Evolutionary conservation across 2,888 invertebrate genomes (phyloP).

Genomic region (Dryomyza anilis): DNA sequence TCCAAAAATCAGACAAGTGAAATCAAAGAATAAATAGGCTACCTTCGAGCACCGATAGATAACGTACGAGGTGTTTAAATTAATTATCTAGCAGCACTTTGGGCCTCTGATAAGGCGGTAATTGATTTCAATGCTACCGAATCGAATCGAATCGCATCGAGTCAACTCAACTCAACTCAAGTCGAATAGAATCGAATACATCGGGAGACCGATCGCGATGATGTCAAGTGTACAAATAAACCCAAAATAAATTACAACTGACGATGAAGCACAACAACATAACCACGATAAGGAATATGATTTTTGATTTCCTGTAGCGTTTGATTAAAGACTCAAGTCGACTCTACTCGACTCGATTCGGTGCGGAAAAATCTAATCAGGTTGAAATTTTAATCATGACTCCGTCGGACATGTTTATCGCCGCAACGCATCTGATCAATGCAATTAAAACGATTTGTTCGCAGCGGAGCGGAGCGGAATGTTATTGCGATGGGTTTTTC

Average conservation of each 20-base stretch:
- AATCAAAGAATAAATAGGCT: constrained; percentile 1
- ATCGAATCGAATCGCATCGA: not conserved
- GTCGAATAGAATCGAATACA: not conserved
- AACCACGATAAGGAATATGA: constrained; percentile 7
- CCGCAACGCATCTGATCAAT: constrained; percentile 7
- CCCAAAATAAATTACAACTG: not conserved
- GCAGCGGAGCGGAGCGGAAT: too few species aligned
- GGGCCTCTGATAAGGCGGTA: constrained; percentile 11
- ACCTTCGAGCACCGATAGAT: not conserved
- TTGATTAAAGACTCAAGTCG: constrained; percentile 9
- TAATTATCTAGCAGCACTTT: constrained; percentile 13
- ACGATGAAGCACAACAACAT: not conserved
- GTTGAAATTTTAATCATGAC: constrained; percentile 8
- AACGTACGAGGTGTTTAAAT: constrained; percentile 19
- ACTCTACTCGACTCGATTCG: not conserved
- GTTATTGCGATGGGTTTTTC: not conserved
- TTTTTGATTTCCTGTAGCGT: constrained; percentile 21
- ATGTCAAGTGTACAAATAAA: constrained; percentile 12
- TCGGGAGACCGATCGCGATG: not conserved
- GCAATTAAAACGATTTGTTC: constrained; percentile 8
- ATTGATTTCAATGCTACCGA: constrained; percentile 21
- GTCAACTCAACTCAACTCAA: too few species aligned
- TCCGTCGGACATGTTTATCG: constrained; percentile 4
- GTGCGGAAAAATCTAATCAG: constrained; percentile 1
- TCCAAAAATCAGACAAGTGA: constrained; percentile 2